phyloP scores from a whole-genome alignment of 2,113 vertebrate species.

The Candoia aspera region DNA sequence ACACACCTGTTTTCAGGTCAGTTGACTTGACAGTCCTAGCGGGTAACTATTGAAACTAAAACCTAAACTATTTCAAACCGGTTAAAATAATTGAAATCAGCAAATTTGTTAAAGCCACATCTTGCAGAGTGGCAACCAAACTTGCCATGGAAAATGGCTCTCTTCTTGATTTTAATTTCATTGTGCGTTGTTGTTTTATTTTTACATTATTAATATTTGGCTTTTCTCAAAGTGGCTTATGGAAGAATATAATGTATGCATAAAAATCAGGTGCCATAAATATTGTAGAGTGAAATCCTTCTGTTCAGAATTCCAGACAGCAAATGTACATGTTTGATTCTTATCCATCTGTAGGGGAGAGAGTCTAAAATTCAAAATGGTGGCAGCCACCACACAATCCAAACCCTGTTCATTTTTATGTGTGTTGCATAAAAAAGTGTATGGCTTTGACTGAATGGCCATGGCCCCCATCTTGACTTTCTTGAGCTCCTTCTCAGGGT shows the following conservation, averaged over 20 bases:
- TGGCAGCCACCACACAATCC: background rate
- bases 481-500: background rate
- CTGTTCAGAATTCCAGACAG: background rate
- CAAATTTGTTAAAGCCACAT: background rate
- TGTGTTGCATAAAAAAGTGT: background rate
- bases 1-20: background rate
- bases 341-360: background rate
- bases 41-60: background rate
- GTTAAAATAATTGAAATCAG: background rate
- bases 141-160: background rate
- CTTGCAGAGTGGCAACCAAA: background rate
- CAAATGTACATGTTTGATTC: background rate
- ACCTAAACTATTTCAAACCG: background rate
- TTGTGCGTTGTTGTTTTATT: background rate
- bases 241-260: background rate
- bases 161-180: background rate
- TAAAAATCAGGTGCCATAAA: background rate
- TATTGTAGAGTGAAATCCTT: background rate
- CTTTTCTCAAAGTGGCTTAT: background rate
- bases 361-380: background rate
- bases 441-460: background rate
- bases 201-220: background rate
- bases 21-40: background rate
- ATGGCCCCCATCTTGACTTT: background rate
- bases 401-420: background rate